Conservation (phyloP, 2,113 vertebrate genomes). For the Columbina picui region DNA sequence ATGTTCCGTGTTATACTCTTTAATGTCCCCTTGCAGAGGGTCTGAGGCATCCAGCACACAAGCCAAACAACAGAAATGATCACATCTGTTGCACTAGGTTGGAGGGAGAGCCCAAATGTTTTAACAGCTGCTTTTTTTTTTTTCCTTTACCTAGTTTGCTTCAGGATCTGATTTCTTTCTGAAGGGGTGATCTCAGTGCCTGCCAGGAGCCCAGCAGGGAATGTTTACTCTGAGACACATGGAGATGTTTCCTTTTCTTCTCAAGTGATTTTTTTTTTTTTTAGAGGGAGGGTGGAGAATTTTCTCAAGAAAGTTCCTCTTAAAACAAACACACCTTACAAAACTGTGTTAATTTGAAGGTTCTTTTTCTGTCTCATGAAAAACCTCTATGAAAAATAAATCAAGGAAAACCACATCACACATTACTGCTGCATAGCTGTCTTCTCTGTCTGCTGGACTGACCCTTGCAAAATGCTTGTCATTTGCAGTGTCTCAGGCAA, state of each 20-base stretch:
- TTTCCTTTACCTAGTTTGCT: constrained; percentile 77
- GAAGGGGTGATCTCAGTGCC: constrained; percentile 72
- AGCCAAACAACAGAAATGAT: constrained; percentile 18
- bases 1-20: neutral
- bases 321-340: constrained; percentile 32
- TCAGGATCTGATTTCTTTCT: constrained; percentile 80
- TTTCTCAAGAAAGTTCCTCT: neutral
- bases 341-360: constrained; percentile 53
- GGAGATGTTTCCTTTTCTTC: constrained; percentile 53
- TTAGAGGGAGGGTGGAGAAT: neutral
- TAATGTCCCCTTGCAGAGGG: neutral
- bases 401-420: neutral
- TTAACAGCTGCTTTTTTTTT: constrained; percentile 88
- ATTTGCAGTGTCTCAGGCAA: constrained; percentile 10
- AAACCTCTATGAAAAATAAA: constrained; percentile 14
- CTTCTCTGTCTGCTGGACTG: neutral
- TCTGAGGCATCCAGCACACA: neutral
- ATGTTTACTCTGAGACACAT: constrained; percentile 70
- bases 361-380: neutral
- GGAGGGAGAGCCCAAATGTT: constrained; percentile 76
- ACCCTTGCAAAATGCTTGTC: constrained; percentile 13
- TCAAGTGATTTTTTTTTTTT: constrained; percentile 22
- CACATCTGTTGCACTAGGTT: neutral
- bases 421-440: neutral
- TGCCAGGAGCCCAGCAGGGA: constrained; percentile 71